Base-by-base conservation (phyloP, 2,797 vertebrate species). In the Nyctalus aviator region DNA sequence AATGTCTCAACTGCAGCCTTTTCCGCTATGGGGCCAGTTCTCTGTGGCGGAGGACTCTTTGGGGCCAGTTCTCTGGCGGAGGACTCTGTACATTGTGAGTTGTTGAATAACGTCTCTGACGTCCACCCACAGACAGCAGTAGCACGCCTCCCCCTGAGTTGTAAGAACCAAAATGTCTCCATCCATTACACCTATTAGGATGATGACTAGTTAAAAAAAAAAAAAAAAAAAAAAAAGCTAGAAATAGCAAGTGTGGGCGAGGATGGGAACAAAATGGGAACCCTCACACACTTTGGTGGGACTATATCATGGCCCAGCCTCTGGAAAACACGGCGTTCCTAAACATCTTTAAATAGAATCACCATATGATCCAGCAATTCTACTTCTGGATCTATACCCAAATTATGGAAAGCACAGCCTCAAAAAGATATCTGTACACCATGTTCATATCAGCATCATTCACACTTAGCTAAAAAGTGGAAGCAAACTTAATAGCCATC, bases 271-370 rank as follows among this genome's bases (percentile, higher is more conserved):
- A 53, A 62, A 76, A 59, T 15, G 4, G 6, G 20, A 82, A 27
- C 11, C 8, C 20, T 41, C 21, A 13, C 76, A 11, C 30, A 7
- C 17, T 27, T 4, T 12, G 30, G 11, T 87, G 37, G n/a, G 25
- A 68, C 73, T 27, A 35, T 46, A 57, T 68, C 81, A 73, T 53
- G 23, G n/a, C 20, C 4, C 20, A 35, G 25, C 48, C n/a, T 53
- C 69, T 32, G 23, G 83, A 37, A 86, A 92, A 75, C n/a, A 78
- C 8, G 12, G 32, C 10, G 6, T 48, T 81, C 27, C 62, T 92
- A n/a, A 68, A n/a, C 46, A 68, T 11, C 35, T 57, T 68, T n/a
- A 55, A 79, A 50, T 35, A 71, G 59, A 66, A 79, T 71, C 46
- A 32, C 66, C 20, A 17, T 59, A 2, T 27, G 27, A 71, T 59